A percentile compares a stretch with the other conserved stretches of the same genome.
Conservation (phyloP, 2,888 invertebrate genomes). For the Tetranychus piercei region DNA sequence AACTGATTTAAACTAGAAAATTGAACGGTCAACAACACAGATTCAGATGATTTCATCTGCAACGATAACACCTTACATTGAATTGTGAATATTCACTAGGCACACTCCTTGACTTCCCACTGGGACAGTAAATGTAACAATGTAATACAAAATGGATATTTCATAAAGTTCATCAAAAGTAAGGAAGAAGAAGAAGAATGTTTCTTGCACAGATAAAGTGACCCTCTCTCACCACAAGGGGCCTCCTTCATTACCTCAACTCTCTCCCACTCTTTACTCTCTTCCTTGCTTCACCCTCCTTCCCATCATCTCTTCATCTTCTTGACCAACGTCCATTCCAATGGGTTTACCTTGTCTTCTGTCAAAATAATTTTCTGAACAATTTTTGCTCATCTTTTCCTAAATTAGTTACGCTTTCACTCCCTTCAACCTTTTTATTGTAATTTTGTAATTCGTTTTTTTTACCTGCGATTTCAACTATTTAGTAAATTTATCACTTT, state of each 20-base stretch:
- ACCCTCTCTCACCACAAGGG: conserved; percentile 1
- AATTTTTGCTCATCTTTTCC: background rate
- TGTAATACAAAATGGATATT: background rate
- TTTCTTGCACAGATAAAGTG: background rate
- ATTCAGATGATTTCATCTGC: too few relatives aligned
- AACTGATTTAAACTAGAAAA: too few relatives aligned
- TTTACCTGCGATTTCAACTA: background rate
- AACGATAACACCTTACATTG: too few relatives aligned
- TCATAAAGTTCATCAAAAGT: background rate
- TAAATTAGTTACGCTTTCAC: background rate
- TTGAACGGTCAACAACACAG: too few relatives aligned
- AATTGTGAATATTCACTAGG: background rate
- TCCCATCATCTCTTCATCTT: background rate
- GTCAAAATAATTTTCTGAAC: background rate
- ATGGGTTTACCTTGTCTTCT: background rate
- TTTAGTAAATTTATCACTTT: background rate
- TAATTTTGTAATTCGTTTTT: background rate
- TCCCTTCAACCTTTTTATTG: background rate
- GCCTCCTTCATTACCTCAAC: background rate
- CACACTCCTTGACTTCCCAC: background rate
- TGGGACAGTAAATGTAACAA: background rate
- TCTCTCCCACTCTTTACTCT: conserved; percentile 9
- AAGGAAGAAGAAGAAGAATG: background rate
- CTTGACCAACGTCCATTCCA: background rate
- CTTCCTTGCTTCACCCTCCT: background rate